Conservation (phyloP, 1,140 invertebrate genomes). For the Brachionus rotundiformis region DNA sequence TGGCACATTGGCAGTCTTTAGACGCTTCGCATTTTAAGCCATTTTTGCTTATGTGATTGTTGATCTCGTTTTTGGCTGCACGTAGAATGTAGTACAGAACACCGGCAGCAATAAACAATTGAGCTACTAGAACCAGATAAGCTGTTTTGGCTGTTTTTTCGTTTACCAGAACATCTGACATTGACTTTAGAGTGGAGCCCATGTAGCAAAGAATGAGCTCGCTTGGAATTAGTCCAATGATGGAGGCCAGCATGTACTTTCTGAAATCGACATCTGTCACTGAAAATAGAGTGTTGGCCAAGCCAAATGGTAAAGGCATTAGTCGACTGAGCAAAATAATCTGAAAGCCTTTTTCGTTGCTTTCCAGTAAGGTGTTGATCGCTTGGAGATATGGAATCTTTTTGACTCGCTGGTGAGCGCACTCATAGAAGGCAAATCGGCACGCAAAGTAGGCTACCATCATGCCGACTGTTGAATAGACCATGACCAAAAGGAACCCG, state of each 20-base stretch:
- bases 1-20: neutral
- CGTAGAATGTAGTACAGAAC: slow-evolving; percentile 27
- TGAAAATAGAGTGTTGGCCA: slow-evolving; percentile 43
- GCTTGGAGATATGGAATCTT: slow-evolving; percentile 7
- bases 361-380: slow-evolving; percentile 38
- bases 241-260: slow-evolving; percentile 18
- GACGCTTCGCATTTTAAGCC: neutral
- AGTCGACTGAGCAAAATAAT: slow-evolving; percentile 34
- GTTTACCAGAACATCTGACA: slow-evolving; percentile 43
- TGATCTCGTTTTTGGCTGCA: slow-evolving; percentile 1
- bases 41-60: slow-evolving; percentile 8
- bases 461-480: slow-evolving; percentile 34
- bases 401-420: slow-evolving; percentile 38
- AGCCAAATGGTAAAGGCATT: slow-evolving; percentile 41
- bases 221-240: slow-evolving; percentile 33
- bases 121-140: neutral
- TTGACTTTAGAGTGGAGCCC: slow-evolving; percentile 40
- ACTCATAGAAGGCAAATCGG: slow-evolving; percentile 34
- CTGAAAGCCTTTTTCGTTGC: slow-evolving; percentile 32
- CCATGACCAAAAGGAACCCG: neutral
- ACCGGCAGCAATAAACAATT: slow-evolving; percentile 20
- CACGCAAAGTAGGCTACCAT: neutral
- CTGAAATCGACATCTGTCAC: slow-evolving; percentile 36
- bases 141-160: slow-evolving; percentile 39
- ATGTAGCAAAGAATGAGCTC: slow-evolving; percentile 41